A percentile compares a stretch with the other conserved stretches of the same genome.
phyloP scores from a whole-genome alignment of 2,113 vertebrate species.

The Pelecanoides urinatrix region DNA sequence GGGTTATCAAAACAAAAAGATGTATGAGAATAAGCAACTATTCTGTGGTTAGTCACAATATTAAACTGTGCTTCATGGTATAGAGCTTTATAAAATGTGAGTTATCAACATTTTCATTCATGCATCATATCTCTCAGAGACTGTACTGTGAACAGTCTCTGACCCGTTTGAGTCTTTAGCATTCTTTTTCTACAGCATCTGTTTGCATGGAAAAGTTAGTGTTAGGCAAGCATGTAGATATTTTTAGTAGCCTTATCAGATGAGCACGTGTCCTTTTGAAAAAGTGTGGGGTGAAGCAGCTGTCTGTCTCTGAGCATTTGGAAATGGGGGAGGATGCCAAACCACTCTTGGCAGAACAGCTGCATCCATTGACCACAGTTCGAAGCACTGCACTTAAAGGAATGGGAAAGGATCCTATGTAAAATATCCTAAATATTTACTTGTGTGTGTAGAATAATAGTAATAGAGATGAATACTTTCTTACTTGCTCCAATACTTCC shows the following conservation, averaged over 20 bases:
- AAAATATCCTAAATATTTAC: not conserved
- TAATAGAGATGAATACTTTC: not conserved
- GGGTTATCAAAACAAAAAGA: not conserved
- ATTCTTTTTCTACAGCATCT: not conserved
- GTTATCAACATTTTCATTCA: not conserved
- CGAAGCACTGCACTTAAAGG: not conserved
- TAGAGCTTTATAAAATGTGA: not conserved
- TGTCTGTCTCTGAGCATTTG: not conserved
- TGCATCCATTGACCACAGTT: not conserved
- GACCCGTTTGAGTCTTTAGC: not conserved
- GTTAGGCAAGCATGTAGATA: not conserved
- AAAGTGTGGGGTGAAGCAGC: not conserved
- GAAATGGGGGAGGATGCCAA: not conserved
- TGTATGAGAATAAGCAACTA: not conserved
- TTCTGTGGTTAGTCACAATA: not conserved
- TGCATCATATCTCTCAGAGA: not conserved
- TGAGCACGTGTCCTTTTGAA: not conserved
- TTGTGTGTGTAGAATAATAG: not conserved
- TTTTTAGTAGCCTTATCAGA: slow-evolving; percentile 62
- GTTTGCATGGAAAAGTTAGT: slow-evolving; percentile 1
- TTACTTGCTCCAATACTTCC: not conserved
- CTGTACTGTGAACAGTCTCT: not conserved
- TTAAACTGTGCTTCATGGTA: not conserved
- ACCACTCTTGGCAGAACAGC: not conserved
- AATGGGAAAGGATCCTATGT: not conserved